Evolutionary conservation across 2,888 invertebrate genomes (phyloP).

Genomic region (Drosophila vallismaia): DNA sequence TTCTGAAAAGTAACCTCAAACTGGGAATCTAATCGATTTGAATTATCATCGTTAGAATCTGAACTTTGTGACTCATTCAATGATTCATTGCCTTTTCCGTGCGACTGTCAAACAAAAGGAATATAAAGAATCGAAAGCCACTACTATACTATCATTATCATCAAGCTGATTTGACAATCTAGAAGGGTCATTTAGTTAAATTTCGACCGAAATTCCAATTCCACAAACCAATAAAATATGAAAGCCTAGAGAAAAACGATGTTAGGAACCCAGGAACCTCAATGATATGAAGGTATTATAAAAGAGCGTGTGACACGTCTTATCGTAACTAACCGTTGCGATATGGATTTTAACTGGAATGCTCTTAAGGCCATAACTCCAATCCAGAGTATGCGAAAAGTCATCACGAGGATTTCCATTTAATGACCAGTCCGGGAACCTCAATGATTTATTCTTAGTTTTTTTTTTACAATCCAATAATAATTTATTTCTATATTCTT

Average conservation of each 20-base stretch:
- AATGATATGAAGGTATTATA: too few relatives aligned
- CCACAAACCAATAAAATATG: too few relatives aligned
- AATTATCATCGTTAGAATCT: background rate
- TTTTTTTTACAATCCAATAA: too few relatives aligned
- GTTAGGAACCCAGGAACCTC: too few relatives aligned
- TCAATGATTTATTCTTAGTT: constrained; percentile 15
- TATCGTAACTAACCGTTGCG: background rate
- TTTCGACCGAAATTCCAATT: background rate
- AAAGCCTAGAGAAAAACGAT: too few relatives aligned
- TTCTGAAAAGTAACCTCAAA: background rate
- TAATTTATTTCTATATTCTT: too few relatives aligned
- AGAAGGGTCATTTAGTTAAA: background rate
- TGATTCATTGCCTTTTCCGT: background rate
- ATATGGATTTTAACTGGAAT: constrained; percentile 24
- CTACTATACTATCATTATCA: background rate
- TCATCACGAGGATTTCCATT: constrained; percentile 6
- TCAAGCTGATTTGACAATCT: background rate
- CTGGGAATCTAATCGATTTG: background rate
- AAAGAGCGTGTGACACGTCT: too few relatives aligned
- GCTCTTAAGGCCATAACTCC: constrained; percentile 20
- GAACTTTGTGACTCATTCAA: background rate
- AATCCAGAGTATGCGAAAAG: constrained; percentile 1
- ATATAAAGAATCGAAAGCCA: background rate
- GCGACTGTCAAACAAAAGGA: background rate
- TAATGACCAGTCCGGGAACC: background rate